Evolutionary conservation across 2,888 invertebrate species (phyloP).

Genomic region (Meta bourneti): DNA sequence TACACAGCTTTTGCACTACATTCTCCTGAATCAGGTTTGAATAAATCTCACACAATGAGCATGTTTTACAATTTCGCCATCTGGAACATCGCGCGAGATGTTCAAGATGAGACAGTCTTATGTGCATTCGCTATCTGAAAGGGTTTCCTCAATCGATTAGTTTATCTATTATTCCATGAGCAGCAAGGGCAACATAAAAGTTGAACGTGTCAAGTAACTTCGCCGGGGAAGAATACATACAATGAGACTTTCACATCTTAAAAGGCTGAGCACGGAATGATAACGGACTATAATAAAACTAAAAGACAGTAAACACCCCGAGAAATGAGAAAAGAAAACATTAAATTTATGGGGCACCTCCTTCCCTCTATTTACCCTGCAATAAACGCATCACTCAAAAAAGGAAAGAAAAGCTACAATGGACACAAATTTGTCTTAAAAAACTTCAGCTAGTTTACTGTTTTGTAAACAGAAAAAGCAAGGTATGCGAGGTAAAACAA

Average conservation of each 20-base stretch:
- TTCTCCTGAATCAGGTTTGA: too few species aligned
- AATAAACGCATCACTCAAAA: not conserved
- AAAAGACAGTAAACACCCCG: not conserved
- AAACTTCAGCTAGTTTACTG: not conserved
- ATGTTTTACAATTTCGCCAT: too few species aligned
- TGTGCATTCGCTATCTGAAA: not conserved
- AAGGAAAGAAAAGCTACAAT: not conserved
- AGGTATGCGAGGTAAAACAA: too few species aligned
- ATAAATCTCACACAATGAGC: too few species aligned
- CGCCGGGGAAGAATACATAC: conserved; percentile 1
- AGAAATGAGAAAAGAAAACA: not conserved
- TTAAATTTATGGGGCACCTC: conserved; percentile 10
- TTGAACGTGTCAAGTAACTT: conserved; percentile 24
- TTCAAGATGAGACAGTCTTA: too few species aligned
- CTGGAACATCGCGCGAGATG: too few species aligned
- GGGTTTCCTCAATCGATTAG: conserved; percentile 7
- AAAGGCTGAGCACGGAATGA: conserved; percentile 14
- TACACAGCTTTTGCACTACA: too few species aligned
- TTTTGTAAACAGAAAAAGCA: too few species aligned
- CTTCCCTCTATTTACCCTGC: not conserved
- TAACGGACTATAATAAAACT: conserved; percentile 6
- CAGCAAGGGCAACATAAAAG: conserved; percentile 31
- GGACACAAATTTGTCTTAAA: not conserved
- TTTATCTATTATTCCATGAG: conserved; percentile 14
- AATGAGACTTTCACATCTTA: conserved; percentile 3